Percentiles rank a stretch among this genome's conserved stretches.
Evolutionary conservation across 2,888 invertebrate genomes (phyloP).

Genomic region (Polydrusus tereticollis): DNA sequence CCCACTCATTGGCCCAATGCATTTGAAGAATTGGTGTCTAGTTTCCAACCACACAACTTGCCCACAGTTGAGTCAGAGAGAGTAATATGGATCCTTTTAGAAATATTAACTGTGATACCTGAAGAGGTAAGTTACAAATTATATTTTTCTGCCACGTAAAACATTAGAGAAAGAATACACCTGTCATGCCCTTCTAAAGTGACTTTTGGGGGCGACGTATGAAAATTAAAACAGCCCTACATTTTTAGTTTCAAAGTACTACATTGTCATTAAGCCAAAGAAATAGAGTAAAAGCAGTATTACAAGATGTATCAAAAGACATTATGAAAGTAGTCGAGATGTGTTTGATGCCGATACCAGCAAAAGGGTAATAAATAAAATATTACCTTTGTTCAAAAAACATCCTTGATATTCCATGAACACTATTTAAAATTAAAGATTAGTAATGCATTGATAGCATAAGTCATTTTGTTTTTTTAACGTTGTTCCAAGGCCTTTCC

Average conservation of each 20-base stretch:
- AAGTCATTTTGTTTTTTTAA: no score
- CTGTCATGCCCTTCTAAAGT: no score
- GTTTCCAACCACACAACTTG: conserved; percentile 69
- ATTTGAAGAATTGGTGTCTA: conserved; percentile 79
- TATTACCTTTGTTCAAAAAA: neutral
- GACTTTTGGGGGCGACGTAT: no score
- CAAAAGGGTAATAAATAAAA: conserved; percentile 56
- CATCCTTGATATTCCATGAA: no score
- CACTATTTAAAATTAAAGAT: neutral
- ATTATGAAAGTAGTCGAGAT: conserved; percentile 66
- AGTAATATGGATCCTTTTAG: conserved; percentile 79
- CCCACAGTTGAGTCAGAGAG: conserved; percentile 73
- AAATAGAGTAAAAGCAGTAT: conserved; percentile 63
- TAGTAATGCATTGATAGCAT: no score
- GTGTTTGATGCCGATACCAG: conserved; percentile 64
- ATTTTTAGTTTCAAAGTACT: conserved; percentile 67
- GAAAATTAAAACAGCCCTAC: no score
- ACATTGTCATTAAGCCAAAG: conserved; percentile 65
- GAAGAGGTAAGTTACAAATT: conserved; percentile 78
- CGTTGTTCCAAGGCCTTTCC: no score
- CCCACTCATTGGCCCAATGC: conserved; percentile 74
- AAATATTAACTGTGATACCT: conserved; percentile 88
- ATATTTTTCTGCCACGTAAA: no score
- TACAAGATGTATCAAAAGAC: conserved; percentile 67
- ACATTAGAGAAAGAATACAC: no score